Evolutionary conservation across 2,888 invertebrate species (phyloP).

Genomic region (Criorhina ranunculi): DNA sequence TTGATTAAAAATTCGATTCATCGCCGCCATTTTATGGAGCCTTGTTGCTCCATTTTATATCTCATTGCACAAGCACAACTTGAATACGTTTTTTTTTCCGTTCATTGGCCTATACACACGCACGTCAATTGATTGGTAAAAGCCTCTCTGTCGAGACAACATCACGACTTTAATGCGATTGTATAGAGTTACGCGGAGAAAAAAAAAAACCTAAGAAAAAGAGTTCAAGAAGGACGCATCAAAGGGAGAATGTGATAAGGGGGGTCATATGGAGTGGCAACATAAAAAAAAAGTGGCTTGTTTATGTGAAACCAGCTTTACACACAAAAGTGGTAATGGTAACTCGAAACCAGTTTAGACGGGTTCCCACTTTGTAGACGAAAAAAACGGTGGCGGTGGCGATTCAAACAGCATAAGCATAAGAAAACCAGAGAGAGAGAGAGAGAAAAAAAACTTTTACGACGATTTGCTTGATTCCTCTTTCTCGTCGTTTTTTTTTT

Average conservation of each 20-base stretch:
- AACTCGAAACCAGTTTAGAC: slow-evolving; percentile 63
- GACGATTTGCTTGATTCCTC: background rate
- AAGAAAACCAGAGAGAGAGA: background rate
- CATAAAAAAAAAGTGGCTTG: slow-evolving; percentile 40
- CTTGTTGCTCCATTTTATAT: slow-evolving; percentile 59
- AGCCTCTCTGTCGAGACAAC: slow-evolving; percentile 42
- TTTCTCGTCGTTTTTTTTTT: slow-evolving; percentile 1
- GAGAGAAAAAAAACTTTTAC: background rate
- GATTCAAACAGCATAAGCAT: slow-evolving; percentile 22
- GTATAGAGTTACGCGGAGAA: slow-evolving; percentile 28
- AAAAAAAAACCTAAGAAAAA: slow-evolving; percentile 1
- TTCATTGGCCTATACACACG: slow-evolving; percentile 61
- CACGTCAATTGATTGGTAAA: slow-evolving; percentile 42
- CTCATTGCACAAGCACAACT: slow-evolving; percentile 32
- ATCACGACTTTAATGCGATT: slow-evolving; percentile 34
- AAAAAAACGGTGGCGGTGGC: background rate
- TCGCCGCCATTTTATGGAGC: slow-evolving; percentile 38
- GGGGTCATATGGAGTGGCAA: background rate
- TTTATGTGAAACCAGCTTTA: slow-evolving; percentile 60
- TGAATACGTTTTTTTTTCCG: slow-evolving; percentile 31
- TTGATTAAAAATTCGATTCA: slow-evolving; percentile 45
- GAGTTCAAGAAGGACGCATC: background rate
- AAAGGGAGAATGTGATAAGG: background rate
- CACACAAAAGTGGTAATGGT: slow-evolving; percentile 66
- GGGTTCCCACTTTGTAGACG: background rate